Evolutionary conservation across 2,888 invertebrate species (phyloP).

Genomic region (Napeogenes sylphis): DNA sequence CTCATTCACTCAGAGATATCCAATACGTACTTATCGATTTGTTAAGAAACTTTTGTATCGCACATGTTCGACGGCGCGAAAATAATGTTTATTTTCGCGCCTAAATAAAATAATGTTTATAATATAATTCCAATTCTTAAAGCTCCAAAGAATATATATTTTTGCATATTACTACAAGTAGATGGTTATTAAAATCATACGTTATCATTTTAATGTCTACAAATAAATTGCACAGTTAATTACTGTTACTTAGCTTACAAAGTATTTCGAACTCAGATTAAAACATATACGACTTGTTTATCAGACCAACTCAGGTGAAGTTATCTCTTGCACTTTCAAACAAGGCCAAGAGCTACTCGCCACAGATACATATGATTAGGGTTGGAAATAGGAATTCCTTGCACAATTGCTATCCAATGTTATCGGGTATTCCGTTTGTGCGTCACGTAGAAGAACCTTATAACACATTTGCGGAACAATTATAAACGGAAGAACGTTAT

Average conservation of each 20-base stretch:
- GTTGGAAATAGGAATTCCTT: constrained; percentile 32
- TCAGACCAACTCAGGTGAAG: constrained; percentile 22
- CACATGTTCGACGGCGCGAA: constrained; percentile 5
- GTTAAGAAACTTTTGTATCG: constrained; percentile 16
- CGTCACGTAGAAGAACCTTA: constrained; percentile 51
- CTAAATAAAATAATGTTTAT: too few species aligned
- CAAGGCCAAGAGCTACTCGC: constrained; percentile 27
- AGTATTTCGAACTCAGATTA: constrained; percentile 8
- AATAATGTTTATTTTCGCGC: not conserved
- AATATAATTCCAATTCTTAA: not conserved
- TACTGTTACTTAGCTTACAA: too few species aligned
- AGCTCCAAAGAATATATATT: too few species aligned
- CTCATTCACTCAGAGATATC: constrained; percentile 59
- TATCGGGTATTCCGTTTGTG: constrained; percentile 35
- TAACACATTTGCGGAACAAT: constrained; percentile 57
- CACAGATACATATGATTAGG: constrained; percentile 31
- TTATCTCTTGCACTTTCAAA: constrained; percentile 28
- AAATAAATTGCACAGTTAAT: too few species aligned
- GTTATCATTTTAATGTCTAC: too few species aligned
- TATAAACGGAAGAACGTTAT: constrained; percentile 53
- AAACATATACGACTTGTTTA: constrained; percentile 29
- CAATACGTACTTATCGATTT: constrained; percentile 40
- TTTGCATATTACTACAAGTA: too few species aligned
- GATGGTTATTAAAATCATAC: too few species aligned
- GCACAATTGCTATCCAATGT: constrained; percentile 27